Evolutionary conservation across 2,888 invertebrate genomes (phyloP).

Genomic region (Cataglyphis livida): DNA sequence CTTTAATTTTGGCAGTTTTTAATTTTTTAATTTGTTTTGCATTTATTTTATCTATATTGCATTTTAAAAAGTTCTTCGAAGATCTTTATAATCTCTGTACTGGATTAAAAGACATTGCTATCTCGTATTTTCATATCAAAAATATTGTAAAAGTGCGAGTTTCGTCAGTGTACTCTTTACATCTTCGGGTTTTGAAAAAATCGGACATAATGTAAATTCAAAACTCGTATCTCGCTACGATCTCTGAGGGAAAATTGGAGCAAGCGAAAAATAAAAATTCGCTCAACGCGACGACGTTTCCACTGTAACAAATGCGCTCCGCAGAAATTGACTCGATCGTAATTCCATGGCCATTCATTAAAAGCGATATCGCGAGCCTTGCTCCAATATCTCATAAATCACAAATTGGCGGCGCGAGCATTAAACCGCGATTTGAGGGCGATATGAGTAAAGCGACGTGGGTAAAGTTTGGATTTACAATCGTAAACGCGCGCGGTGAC

Average conservation of each 20-base stretch:
- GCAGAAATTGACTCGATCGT: conserved; percentile 40
- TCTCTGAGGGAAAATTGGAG: conserved; percentile 19
- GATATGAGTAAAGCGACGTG: conserved; percentile 27
- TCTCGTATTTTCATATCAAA: not conserved
- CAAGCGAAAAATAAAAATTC: conserved; percentile 25
- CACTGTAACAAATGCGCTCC: conserved; percentile 29
- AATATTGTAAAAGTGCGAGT: not conserved
- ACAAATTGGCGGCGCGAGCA: conserved; percentile 37
- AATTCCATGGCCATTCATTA: conserved; percentile 46
- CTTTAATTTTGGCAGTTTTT: not conserved
- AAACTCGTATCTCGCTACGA: conserved; percentile 1
- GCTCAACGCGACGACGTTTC: not conserved
- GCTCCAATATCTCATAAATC: conserved; percentile 29
- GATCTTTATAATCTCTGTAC: not conserved
- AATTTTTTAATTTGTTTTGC: not conserved
- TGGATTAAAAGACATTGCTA: not conserved
- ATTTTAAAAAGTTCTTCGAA: not conserved
- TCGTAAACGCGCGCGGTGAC: conserved; percentile 37
- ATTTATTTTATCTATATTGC: not conserved
- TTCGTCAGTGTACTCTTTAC: not conserved
- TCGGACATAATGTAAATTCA: not conserved
- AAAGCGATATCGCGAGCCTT: conserved; percentile 27
- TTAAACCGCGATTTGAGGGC: conserved; percentile 40
- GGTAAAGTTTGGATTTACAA: conserved; percentile 39
- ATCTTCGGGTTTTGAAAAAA: not conserved